A percentile compares a stretch with the other conserved stretches of the same genome.
These are phyloP conservation scores for Cryptoblepharus egeriae DNA, from an alignment of 2,797 vertebrate species.

Conservation along the genomic window DNA sequence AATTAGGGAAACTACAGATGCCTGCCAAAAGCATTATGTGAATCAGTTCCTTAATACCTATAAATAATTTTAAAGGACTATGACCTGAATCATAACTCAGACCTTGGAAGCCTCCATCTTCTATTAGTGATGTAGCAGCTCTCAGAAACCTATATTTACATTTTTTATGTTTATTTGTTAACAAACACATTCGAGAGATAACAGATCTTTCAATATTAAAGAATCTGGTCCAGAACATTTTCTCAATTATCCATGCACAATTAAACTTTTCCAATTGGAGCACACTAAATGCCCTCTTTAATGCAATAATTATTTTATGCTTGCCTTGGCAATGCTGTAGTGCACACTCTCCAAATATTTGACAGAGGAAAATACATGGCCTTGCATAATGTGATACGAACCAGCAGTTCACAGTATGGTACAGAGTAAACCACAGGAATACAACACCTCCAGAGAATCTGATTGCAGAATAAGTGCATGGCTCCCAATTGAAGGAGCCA, in stretches of 20 bases:
- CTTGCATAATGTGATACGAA: neutral
- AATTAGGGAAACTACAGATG: neutral
- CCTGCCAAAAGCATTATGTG: neutral
- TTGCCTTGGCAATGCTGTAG: too few species aligned
- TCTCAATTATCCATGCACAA: neutral
- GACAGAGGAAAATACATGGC: neutral
- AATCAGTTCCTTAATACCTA: conserved; percentile 6
- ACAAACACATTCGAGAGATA: conserved; percentile 26
- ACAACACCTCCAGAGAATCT: neutral
- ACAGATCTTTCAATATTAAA: conserved; percentile 12
- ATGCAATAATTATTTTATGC: neutral
- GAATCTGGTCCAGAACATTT: conserved; percentile 20
- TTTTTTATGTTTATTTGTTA: conserved; percentile 27
- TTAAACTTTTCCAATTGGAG: neutral
- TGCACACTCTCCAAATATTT: neutral
- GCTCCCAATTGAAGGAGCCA: neutral
- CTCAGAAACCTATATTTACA: neutral
- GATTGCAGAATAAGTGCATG: neutral
- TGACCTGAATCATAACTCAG: neutral
- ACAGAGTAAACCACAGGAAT: neutral
- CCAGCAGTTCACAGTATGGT: neutral
- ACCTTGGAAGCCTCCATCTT: conserved; percentile 19
- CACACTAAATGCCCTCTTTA: conserved; percentile 33
- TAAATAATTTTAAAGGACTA: neutral
- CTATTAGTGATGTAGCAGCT: conserved; percentile 28